Evolutionary conservation across 2,888 invertebrate genomes (phyloP), one percentile per base, ranked within the genome.

Genomic region (Laothoe populi): DNA sequence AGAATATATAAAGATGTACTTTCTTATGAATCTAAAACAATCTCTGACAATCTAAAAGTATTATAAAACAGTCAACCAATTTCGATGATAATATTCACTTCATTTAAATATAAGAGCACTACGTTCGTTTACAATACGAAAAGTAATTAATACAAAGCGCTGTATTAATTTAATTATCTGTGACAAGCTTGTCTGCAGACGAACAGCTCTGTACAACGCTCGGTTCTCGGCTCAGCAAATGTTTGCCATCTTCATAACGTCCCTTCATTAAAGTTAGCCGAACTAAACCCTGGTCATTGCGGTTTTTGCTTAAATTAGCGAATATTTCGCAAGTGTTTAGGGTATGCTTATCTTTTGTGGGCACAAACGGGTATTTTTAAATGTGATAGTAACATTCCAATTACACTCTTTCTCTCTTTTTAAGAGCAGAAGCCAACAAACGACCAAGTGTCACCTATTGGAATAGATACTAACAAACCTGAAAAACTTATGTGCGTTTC

Each of bases 191-290:
- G 31, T 49, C 49, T 48, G 24, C 42, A 44, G 49, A 31, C 49
- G 31, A 49, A 49, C 49, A 49, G 26, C 49, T 49, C 8, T 10
- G 49, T 26, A 16, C 26, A 16, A 23, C 23, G 46, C 46, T 21
- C 13, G 61, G 11, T 48, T 16, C 62, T 23, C 58, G 44, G 19
- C 59, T 64, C 46, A 42, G 63, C 64, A 63, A 67, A 67, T 64
- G 64, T 64, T 69, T 69, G 62, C 61, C 59, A 40, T 67, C 66
- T 58, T 57, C 66, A 70, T 65, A 68, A 66, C 62, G 62, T 60
- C 35, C 23, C 57, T 61, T 59, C 63, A 66, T 62, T 62, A 62
- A 64, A 64, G 64, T 62, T 64, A 24, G 59, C 58, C 53, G 31
- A 62, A 46, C 60, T 23, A 5, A 26, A 4, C 59, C 59, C 42